A percentile compares a stretch with the other conserved stretches of the same genome.
Evolutionary conservation across 2,797 vertebrate genomes (phyloP).

Genomic region (Fistularia commersonii): DNA sequence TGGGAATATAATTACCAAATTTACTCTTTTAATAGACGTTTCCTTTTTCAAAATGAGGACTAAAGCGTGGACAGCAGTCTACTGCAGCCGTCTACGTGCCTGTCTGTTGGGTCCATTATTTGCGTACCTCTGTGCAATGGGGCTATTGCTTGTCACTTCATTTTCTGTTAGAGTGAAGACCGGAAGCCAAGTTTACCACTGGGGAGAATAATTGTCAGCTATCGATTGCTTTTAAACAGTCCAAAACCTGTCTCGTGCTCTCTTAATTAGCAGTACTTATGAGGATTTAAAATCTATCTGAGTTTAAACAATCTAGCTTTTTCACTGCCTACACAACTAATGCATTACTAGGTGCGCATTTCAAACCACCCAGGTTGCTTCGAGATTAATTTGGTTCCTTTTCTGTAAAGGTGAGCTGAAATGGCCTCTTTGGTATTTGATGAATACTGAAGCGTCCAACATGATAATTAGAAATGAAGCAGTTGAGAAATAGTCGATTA

Average conservation of each 20-base stretch:
- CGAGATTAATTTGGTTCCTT: slow-evolving; percentile 54
- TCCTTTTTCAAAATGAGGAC: slow-evolving; percentile 6
- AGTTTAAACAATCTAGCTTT: slow-evolving; percentile 67
- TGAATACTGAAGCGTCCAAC: slow-evolving; percentile 46
- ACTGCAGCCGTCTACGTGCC: slow-evolving; percentile 16
- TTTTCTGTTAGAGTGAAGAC: slow-evolving; percentile 57
- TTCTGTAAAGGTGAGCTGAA: slow-evolving; percentile 57
- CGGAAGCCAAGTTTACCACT: slow-evolving; percentile 61
- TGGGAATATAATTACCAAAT: too few species aligned
- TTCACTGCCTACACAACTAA: slow-evolving; percentile 63
- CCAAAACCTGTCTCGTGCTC: slow-evolving; percentile 65
- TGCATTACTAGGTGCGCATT: slow-evolving; percentile 49
- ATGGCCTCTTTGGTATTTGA: slow-evolving; percentile 36
- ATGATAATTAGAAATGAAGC: slow-evolving; percentile 47
- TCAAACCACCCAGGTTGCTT: slow-evolving; percentile 39
- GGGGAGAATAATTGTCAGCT: slow-evolving; percentile 62
- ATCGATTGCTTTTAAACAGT: slow-evolving; percentile 72
- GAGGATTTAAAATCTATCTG: slow-evolving; percentile 65
- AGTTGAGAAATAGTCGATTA: slow-evolving; percentile 44
- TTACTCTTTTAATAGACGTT: slow-evolving; percentile 9
- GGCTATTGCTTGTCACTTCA: slow-evolving; percentile 62
- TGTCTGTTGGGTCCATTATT: slow-evolving; percentile 43
- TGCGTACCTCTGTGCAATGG: slow-evolving; percentile 56
- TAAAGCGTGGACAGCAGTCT: slow-evolving; percentile 6
- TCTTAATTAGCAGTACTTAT: slow-evolving; percentile 76